Conservation (phyloP, 2,113 vertebrate genomes). For the Ameiurus melas region DNA sequence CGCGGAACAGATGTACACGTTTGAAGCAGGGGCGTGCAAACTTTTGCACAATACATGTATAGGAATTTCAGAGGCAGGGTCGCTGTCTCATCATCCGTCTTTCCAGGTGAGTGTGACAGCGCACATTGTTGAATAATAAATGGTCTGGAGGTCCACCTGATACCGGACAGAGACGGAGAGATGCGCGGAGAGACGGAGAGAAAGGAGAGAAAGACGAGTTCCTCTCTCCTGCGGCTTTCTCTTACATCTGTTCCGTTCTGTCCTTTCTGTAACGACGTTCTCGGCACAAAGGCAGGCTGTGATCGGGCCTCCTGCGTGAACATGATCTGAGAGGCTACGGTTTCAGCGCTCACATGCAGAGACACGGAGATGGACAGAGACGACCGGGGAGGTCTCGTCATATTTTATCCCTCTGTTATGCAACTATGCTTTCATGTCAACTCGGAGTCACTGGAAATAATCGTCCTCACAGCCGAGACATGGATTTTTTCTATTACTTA, state of each 20-base stretch:
- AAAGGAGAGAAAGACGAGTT: constrained; percentile 50
- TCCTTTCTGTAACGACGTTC: constrained; percentile 48
- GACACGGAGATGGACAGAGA: constrained; percentile 12
- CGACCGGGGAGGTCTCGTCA: constrained; percentile 21
- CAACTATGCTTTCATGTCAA: constrained; percentile 20
- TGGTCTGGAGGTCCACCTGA: constrained; percentile 62
- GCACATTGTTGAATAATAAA: constrained; percentile 68
- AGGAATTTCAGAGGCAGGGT: constrained; percentile 14
- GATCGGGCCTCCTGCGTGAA: constrained; percentile 44
- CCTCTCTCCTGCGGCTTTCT: constrained; percentile 38
- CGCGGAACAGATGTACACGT: not conserved
- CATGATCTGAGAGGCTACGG: constrained; percentile 52
- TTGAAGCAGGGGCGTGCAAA: not conserved
- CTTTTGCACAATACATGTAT: not conserved
- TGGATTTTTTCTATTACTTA: not conserved
- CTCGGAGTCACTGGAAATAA: not conserved
- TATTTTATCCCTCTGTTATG: not conserved
- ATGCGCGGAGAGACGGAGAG: constrained; percentile 52
- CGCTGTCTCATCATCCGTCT: constrained; percentile 62
- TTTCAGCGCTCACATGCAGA: constrained; percentile 43
- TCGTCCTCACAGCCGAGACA: not conserved
- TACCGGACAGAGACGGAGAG: constrained; percentile 57
- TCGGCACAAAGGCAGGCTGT: constrained; percentile 49
- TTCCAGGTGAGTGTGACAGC: constrained; percentile 62
- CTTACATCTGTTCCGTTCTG: constrained; percentile 32